These are phyloP conservation scores for Glossophaga mutica DNA, from an alignment of 2,797 vertebrate genomes.

Conservation along the genomic window DNA sequence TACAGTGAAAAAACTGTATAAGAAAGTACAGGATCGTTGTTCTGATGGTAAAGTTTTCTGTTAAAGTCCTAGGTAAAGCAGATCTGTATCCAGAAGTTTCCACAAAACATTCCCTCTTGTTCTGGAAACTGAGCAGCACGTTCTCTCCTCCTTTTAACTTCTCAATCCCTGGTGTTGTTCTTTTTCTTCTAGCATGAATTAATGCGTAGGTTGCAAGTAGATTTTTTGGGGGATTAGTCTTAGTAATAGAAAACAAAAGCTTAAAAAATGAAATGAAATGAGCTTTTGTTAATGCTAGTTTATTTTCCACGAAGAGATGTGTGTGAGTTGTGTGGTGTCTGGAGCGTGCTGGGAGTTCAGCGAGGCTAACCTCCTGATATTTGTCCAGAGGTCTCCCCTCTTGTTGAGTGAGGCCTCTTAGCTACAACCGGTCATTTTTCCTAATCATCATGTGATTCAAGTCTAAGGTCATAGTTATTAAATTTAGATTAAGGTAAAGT, in stretches of 20 bases:
- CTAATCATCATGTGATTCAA: neutral
- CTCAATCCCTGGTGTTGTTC: neutral
- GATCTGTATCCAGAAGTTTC: neutral
- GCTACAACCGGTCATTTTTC: neutral
- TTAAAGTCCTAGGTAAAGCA: neutral
- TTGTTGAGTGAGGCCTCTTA: neutral
- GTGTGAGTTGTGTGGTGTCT: neutral
- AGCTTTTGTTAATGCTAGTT: neutral
- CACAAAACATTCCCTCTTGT: neutral
- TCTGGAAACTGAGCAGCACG: neutral
- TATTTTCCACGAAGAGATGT: neutral
- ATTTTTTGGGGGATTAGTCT: neutral
- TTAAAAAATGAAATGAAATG: neutral
- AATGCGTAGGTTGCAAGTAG: neutral
- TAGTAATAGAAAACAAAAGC: neutral
- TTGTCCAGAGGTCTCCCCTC: neutral
- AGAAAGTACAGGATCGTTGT: neutral
- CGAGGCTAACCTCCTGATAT: neutral
- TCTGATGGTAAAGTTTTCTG: neutral
- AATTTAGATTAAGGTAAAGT: constrained; percentile 38
- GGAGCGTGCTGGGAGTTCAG: neutral
- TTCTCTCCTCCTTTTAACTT: neutral
- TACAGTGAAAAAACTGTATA: neutral
- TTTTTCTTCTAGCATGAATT: neutral
- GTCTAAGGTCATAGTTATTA: neutral